These are phyloP conservation scores for Apis cerana DNA, from an alignment of 1,140 invertebrate species.

Conservation along the genomic window DNA sequence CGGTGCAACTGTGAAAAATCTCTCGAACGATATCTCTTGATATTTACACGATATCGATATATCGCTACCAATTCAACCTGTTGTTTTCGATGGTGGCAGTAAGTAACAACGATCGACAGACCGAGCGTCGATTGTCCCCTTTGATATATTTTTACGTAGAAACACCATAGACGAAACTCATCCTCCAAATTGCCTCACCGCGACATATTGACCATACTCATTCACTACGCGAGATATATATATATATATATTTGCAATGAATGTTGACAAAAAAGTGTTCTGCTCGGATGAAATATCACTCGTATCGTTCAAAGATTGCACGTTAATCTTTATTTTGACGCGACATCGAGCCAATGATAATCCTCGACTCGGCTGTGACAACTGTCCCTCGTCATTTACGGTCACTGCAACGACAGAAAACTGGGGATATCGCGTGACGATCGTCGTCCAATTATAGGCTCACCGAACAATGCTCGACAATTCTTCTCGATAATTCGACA, in stretches of 20 bases:
- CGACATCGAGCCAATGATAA: constrained; percentile 23
- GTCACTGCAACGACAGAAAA: neutral
- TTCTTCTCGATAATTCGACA: too few species aligned
- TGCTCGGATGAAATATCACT: neutral
- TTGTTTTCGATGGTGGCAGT: neutral
- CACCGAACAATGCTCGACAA: neutral
- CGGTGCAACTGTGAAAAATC: neutral
- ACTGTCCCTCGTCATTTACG: neutral
- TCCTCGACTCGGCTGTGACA: neutral
- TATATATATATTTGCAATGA: neutral
- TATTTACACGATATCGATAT: neutral
- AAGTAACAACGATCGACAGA: neutral
- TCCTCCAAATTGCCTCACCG: constrained; percentile 10
- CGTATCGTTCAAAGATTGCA: neutral
- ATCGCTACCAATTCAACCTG: constrained; percentile 30
- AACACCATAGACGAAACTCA: neutral
- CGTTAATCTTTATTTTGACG: constrained; percentile 3
- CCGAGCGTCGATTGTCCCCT: neutral
- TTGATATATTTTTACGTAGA: neutral
- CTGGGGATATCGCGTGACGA: too few species aligned
- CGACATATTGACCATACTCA: neutral
- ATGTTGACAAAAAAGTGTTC: neutral
- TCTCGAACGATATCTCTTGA: neutral
- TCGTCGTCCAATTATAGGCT: neutral
- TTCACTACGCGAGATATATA: neutral